phyloP scores from a whole-genome alignment of 2,113 vertebrate genomes.

The Microcebus ravelobensis region DNA sequence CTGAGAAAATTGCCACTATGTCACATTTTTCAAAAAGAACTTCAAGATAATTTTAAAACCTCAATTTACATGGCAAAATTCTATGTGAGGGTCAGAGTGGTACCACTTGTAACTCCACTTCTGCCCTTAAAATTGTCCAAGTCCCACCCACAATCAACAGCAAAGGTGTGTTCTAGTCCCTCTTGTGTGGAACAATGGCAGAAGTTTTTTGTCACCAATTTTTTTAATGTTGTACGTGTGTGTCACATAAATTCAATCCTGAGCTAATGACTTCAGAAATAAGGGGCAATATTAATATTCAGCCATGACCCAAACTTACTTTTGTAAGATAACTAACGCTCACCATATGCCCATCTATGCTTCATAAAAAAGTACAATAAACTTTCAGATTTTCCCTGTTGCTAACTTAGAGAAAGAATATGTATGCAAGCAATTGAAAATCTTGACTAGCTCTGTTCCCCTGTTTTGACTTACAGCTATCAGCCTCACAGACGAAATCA shows the following conservation, averaged over 20 bases:
- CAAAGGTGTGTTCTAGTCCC: neutral
- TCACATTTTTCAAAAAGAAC: neutral
- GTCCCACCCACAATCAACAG: neutral
- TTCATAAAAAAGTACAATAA: constrained; percentile 72
- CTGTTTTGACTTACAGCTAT: constrained; percentile 66
- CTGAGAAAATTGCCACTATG: neutral
- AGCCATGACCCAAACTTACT: neutral
- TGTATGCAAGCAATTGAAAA: constrained; percentile 65
- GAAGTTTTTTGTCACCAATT: neutral
- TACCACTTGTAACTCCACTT: neutral
- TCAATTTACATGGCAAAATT: constrained; percentile 35
- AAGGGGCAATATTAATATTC: constrained; percentile 54
- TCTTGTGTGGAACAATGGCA: neutral
- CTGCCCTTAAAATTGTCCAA: neutral
- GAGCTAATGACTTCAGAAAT: constrained; percentile 34
- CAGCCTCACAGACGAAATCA: constrained; percentile 25
- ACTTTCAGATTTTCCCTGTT: constrained; percentile 62
- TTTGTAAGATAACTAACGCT: constrained; percentile 56
- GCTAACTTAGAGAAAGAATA: constrained; percentile 57
- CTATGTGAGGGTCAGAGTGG: neutral
- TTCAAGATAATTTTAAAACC: neutral
- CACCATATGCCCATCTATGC: constrained; percentile 63
- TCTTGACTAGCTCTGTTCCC: constrained; percentile 33
- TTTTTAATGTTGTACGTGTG: neutral
- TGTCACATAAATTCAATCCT: constrained; percentile 41